phyloP scores from a whole-genome alignment of 2,113 vertebrate species.

The Aphyosemion australe region DNA sequence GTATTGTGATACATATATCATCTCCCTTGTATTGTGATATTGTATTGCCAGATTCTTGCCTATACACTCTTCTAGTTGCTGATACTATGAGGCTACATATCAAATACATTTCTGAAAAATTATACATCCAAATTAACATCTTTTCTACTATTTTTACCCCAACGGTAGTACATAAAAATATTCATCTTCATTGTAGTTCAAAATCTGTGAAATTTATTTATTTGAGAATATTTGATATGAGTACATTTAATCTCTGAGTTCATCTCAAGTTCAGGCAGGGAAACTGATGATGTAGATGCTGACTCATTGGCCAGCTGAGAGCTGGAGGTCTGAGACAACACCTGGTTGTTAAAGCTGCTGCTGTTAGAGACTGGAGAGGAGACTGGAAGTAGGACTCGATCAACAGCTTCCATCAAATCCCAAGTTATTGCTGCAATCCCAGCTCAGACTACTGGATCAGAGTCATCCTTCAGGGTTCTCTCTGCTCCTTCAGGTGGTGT shows the following conservation, averaged over 20 bases:
- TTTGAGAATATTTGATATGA: too few relatives aligned
- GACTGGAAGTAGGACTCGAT: conserved; percentile 75
- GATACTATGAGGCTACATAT: too few relatives aligned
- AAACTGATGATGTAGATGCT: conserved; percentile 17
- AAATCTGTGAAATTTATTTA: too few relatives aligned
- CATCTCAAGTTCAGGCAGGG: conserved; percentile 22
- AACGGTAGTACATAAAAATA: too few relatives aligned
- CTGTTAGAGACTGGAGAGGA: conserved; percentile 27
- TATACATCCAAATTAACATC: too few relatives aligned
- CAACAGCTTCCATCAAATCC: conserved; percentile 39
- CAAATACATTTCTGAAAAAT: too few relatives aligned
- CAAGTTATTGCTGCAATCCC: not conserved
- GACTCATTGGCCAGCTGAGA: conserved; percentile 13
- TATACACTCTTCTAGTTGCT: too few relatives aligned
- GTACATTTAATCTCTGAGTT: not conserved
- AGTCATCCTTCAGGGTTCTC: not conserved
- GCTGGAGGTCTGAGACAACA: not conserved
- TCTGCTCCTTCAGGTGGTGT: conserved; percentile 1
- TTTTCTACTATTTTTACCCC: too few relatives aligned
- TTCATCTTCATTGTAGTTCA: too few relatives aligned
- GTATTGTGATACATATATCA: too few relatives aligned
- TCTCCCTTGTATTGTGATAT: too few relatives aligned
- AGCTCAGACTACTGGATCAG: conserved; percentile 2
- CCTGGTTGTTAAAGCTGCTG: not conserved
- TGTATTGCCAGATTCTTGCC: too few relatives aligned